Evolutionary conservation across 2,113 vertebrate species (phyloP).

Genomic region (Thunnus maccoyii): DNA sequence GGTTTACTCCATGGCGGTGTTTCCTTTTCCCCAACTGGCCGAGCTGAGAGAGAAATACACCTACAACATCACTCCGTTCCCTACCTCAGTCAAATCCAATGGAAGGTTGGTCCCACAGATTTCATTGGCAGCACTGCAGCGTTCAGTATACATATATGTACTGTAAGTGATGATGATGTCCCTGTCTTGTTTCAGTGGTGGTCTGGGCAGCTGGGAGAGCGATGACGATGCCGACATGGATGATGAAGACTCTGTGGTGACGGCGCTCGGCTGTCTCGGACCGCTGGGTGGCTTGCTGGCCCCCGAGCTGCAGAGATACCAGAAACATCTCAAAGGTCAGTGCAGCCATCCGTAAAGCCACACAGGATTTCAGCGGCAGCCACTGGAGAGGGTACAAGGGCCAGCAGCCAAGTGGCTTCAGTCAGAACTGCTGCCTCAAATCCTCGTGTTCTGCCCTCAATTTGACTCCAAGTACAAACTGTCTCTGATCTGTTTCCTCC

Average conservation of each 20-base stretch:
- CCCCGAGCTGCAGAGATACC: conserved; percentile 95
- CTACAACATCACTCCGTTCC: conserved; percentile 98
- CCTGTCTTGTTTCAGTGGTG: conserved; percentile 64
- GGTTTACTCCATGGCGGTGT: conserved; percentile 96
- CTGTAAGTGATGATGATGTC: neutral
- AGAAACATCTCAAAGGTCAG: conserved; percentile 94
- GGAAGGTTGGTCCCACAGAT: conserved; percentile 84
- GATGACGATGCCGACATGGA: conserved; percentile 95
- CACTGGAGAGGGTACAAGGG: neutral
- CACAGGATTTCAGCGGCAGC: conserved; percentile 17
- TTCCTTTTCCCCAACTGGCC: conserved; percentile 96
- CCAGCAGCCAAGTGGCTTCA: conserved; percentile 23
- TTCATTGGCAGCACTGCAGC: no score
- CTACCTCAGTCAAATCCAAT: conserved; percentile 90
- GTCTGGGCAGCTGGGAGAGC: conserved; percentile 90
- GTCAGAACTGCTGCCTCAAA: conserved; percentile 22
- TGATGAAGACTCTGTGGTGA: conserved; percentile 91
- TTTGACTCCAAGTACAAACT: conserved; percentile 44
- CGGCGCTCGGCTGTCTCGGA: conserved; percentile 93
- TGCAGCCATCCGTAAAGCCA: neutral
- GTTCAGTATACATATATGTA: no score
- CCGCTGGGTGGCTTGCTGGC: conserved; percentile 93
- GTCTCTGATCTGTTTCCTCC: conserved; percentile 55
- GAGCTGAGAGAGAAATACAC: conserved; percentile 99
- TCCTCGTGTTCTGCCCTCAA: conserved; percentile 40